phyloP scores from a whole-genome alignment of 2,888 invertebrate genomes.

The Eudemis profundana region DNA sequence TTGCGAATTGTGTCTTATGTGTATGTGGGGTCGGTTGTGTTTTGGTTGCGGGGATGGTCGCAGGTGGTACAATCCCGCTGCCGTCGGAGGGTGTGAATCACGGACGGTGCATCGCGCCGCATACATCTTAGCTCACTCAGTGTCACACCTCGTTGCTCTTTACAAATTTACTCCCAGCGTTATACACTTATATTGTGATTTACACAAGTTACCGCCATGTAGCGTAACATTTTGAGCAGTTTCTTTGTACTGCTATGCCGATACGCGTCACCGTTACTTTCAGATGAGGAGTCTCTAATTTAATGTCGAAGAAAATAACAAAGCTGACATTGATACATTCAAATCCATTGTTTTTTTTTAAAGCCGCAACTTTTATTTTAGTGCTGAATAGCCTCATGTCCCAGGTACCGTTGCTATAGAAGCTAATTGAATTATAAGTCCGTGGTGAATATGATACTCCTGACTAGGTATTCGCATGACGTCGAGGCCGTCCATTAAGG shows the following conservation, averaged over 20 bases:
- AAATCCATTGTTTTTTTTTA: background rate
- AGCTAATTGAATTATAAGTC: conserved; percentile 37
- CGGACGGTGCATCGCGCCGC: conserved; percentile 72
- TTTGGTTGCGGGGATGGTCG: conserved; percentile 53
- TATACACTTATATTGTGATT: conserved; percentile 48
- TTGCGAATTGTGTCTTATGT: conserved; percentile 53
- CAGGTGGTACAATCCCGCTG: conserved; percentile 73
- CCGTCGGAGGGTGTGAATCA: conserved; percentile 71
- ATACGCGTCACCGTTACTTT: too few species aligned
- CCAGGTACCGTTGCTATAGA: conserved; percentile 10
- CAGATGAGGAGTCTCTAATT: background rate
- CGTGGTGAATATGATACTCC: conserved; percentile 35
- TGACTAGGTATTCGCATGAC: conserved; percentile 44
- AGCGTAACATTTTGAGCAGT: background rate
- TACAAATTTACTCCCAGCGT: conserved; percentile 54
- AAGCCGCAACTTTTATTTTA: background rate
- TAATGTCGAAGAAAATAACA: background rate
- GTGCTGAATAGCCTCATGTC: background rate
- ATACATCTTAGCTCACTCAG: conserved; percentile 76
- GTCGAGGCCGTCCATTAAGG: conserved; percentile 74
- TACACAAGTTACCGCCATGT: conserved; percentile 35
- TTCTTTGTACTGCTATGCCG: background rate
- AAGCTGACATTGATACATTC: background rate
- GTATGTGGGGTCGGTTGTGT: conserved; percentile 49
- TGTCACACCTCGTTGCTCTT: conserved; percentile 70